Evolutionary conservation across 2,797 vertebrate species (phyloP).

Genomic region (Spea hammondii): DNA sequence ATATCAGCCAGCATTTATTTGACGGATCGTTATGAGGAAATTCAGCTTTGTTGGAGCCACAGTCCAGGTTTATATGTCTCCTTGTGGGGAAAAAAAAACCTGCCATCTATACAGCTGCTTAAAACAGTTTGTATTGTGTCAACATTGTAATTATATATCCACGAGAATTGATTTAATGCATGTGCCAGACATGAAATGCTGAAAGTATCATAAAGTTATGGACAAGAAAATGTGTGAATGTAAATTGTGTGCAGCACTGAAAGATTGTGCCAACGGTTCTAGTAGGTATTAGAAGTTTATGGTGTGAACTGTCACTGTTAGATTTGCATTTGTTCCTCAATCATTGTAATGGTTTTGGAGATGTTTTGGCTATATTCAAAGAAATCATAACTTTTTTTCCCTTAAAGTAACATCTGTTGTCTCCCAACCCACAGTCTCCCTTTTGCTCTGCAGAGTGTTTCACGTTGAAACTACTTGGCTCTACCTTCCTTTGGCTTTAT

Average conservation of each 20-base stretch:
- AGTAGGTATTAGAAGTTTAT: too few relatives aligned
- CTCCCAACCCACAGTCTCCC: too few relatives aligned
- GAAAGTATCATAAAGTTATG: slow-evolving; percentile 32
- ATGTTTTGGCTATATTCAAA: too few relatives aligned
- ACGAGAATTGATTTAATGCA: slow-evolving; percentile 25
- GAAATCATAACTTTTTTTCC: too few relatives aligned
- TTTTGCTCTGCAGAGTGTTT: too few relatives aligned
- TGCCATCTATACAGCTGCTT: slow-evolving; percentile 30
- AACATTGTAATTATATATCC: slow-evolving; percentile 44
- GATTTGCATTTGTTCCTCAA: too few relatives aligned
- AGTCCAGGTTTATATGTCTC: slow-evolving; percentile 51
- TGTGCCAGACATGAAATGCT: slow-evolving; percentile 37
- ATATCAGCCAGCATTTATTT: slow-evolving; percentile 56
- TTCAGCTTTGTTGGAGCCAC: slow-evolving; percentile 46
- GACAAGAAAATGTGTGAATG: slow-evolving; percentile 29
- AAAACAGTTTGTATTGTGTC: slow-evolving; percentile 48
- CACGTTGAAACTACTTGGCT: too few relatives aligned
- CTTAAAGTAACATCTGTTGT: too few relatives aligned
- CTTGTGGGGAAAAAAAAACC: slow-evolving; percentile 53
- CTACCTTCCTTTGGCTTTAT: too few relatives aligned
- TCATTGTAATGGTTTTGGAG: too few relatives aligned
- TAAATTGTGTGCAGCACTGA: slow-evolving; percentile 10
- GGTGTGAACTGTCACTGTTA: too few relatives aligned
- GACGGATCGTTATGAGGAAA: slow-evolving; percentile 51
- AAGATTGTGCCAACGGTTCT: too few relatives aligned